Evolutionary conservation across 2,888 invertebrate species (phyloP).

Genomic region (Eupelmus urozonus): DNA sequence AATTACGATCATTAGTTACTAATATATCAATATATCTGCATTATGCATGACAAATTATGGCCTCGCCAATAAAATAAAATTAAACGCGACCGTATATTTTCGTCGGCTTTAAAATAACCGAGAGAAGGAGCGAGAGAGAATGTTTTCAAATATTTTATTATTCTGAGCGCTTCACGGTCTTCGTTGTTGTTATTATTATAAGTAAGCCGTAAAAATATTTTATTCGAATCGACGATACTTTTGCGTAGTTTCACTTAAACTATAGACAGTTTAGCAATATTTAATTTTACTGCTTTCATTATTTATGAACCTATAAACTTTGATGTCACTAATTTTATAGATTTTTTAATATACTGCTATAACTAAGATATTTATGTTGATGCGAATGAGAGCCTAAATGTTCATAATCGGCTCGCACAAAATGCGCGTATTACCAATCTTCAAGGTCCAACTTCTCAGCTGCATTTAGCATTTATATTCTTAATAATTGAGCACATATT

Average conservation of each 20-base stretch:
- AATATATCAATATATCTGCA: slow-evolving; percentile 58
- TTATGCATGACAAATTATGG: slow-evolving; percentile 50
- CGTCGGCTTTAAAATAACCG: neutral
- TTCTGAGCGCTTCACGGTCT: slow-evolving; percentile 5
- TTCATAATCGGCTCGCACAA: slow-evolving; percentile 42
- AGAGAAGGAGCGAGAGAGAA: slow-evolving; percentile 5
- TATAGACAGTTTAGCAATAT: slow-evolving; percentile 52
- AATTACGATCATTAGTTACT: slow-evolving; percentile 56
- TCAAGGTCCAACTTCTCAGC: neutral
- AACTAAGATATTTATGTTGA: slow-evolving; percentile 36
- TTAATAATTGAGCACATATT: slow-evolving; percentile 31
- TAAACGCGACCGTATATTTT: slow-evolving; percentile 3
- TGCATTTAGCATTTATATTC: slow-evolving; percentile 11
- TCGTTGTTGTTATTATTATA: slow-evolving; percentile 17
- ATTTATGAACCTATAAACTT: slow-evolving; percentile 51
- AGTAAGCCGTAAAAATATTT: slow-evolving; percentile 50
- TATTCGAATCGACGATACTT: slow-evolving; percentile 33
- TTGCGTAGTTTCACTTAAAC: slow-evolving; percentile 24
- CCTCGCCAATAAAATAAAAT: slow-evolving; percentile 44
- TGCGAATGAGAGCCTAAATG: slow-evolving; percentile 27
- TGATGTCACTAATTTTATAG: slow-evolving; percentile 53
- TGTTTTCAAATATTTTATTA: slow-evolving; percentile 45
- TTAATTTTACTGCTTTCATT: slow-evolving; percentile 48
- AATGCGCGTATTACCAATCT: slow-evolving; percentile 9
- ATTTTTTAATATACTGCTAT: slow-evolving; percentile 44